Base-by-base conservation (phyloP, 2,113 vertebrate species). In the Laterallus jamaicensis region DNA sequence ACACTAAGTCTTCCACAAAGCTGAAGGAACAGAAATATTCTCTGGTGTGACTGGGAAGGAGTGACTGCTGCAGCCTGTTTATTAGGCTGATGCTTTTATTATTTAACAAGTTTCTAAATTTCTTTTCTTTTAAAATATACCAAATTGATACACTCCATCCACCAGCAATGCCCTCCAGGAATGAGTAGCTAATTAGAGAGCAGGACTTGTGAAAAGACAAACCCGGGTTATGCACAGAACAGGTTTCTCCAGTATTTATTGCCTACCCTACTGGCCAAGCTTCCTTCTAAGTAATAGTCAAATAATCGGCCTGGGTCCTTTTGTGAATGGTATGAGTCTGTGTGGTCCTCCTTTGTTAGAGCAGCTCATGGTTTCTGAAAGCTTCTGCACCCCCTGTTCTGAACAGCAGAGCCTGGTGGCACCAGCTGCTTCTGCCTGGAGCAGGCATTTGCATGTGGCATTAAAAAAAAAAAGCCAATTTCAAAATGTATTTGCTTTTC, bases 341-440 rank as follows among this genome's bases (percentile, higher is more conserved):
- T 98, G 97, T 98, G 97, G 97, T 98, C 97, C 86, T 88, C 59
- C 88, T 98, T 98, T 97, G 97, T 97, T 96, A 88, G 90, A 87
- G 75, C 64, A 95, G 91, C 96, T 96, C 95, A 78, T 86, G 89
- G 97, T 55, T 86, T 96, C 92, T 96, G 92, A 96, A 96, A 96
- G 91, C 92, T 95, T 74, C 91, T 96, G 94, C 93, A 86, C 92
- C 92, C 94, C 94, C 93, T 91, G 85, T 95, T 96, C 85, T 66
- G 78, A 90, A 75, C 92, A 67, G 90, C 95, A 93, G 94, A 96
- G 96, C 91, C 95, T 93, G 91, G 97, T 95, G 92, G 94, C 93
- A 94, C 96, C 97, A 97, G 96, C 97, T 97, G 97, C 96, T 95
- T 94, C 93, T 96, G 94, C 93, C 82, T 94, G 82, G 82, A 90